phyloP scores from a whole-genome alignment of 2,113 vertebrate genomes.

The Uria lomvia region DNA sequence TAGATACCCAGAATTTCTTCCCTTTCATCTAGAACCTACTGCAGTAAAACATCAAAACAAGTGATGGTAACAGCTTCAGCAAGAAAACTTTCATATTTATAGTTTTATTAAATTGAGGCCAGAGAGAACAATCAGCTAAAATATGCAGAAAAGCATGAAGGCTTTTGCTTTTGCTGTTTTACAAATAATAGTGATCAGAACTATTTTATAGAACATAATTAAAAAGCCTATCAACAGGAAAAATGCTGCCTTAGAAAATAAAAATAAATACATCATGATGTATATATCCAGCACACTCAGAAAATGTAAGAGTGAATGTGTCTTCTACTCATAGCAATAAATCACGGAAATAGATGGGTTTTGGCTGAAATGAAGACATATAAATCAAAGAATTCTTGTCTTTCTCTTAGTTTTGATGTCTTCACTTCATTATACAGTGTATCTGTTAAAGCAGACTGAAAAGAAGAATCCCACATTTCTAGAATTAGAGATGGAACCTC shows the following conservation, averaged over 20 bases:
- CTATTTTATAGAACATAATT: neutral
- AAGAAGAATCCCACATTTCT: neutral
- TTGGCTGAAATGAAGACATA: neutral
- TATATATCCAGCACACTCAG: neutral
- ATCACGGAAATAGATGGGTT: neutral
- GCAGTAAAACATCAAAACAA: neutral
- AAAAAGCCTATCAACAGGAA: neutral
- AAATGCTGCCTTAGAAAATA: neutral
- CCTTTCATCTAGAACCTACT: neutral
- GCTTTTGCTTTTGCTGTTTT: neutral
- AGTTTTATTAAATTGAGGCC: neutral
- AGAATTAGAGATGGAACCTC: neutral
- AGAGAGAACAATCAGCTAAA: neutral
- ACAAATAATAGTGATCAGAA: neutral
- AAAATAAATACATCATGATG: neutral
- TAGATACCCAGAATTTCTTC: neutral
- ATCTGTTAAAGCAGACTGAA: neutral
- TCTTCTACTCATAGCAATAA: neutral
- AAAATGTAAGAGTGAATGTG: neutral
- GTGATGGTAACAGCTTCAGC: neutral
- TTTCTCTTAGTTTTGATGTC: neutral
- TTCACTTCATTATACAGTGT: neutral
- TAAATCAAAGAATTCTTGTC: neutral
- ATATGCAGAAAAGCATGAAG: neutral
- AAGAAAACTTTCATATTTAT: neutral